Base-by-base conservation (phyloP, 2,888 invertebrate genomes). In the Platerodrilus igneus region DNA sequence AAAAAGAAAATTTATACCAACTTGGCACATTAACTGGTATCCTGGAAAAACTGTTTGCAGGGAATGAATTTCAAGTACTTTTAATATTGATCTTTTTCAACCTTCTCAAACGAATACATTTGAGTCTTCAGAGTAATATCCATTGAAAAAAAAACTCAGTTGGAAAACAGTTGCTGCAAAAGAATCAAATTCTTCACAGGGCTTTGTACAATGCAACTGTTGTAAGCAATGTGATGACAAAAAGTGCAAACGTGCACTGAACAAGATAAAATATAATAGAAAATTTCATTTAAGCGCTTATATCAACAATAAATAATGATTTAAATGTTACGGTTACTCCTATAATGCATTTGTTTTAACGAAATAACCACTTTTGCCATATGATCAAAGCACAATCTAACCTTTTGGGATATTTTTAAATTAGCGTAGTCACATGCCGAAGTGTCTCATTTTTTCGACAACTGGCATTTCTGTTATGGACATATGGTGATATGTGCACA, bases 1-100 rank as follows among this genome's bases (percentile, higher is more conserved):
- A 41, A 23, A 41, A 22, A 35, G 35, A 29, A 29, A 21, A 41
- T 17, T 29, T 30, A 17, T 41, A 35, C 23, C 29, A 35, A 41
- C 30, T 35, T 35, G 40, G 25, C 19, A 35, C 25, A 25, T 16
- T 25, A 35, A 22, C 40, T 35, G 30, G 25, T 3, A 25, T 29
- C 4, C 30, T 41, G 11, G 35, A 17, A 28, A 33, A 28, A 16
- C 29, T 34, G 16, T 40, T 28, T 17, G 22, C 28, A 28, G 34
- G 28, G 21, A 34, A 34, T 28, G n/a, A 35, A 35, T 35, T 28
- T 29, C 30, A 35, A 19, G 15, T 40, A 39, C 10, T 13, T 28
- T n/a, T n/a, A n/a, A n/a, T n/a, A 11, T 2, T 25, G 20, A 10
- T 31, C 7, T 6, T 30, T 30, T 18, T 10, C 13, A 32, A 17